Percentiles rank a stretch among this genome's conserved stretches.
phyloP scores from a whole-genome alignment of 2,888 invertebrate genomes.

The Rhogogaster chlorosoma region DNA sequence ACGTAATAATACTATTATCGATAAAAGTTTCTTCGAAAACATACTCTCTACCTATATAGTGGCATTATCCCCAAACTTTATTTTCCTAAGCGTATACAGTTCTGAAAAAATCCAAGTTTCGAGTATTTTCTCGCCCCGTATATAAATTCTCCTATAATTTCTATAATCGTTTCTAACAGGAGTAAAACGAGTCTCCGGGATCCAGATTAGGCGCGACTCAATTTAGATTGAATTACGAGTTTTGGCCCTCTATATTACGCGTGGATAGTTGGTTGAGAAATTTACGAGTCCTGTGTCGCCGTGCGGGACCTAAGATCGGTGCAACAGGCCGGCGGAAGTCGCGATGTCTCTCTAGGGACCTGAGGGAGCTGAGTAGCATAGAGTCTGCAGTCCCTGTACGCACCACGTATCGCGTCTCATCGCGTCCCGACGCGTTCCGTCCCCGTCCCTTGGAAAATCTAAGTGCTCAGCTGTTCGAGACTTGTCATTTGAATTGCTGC shows the following conservation, averaged over 20 bases:
- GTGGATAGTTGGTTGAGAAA: slow-evolving; percentile 43
- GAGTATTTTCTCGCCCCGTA: background rate
- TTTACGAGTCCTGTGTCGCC: slow-evolving; percentile 33
- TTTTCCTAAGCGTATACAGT: background rate
- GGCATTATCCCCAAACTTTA: background rate
- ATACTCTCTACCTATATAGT: background rate
- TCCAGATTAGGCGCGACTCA: slow-evolving; percentile 25
- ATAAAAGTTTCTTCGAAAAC: background rate
- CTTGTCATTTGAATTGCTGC: slow-evolving; percentile 62
- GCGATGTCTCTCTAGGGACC: slow-evolving; percentile 65
- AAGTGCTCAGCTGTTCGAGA: slow-evolving; percentile 74
- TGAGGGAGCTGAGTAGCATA: background rate
- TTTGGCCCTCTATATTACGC: slow-evolving; percentile 7
- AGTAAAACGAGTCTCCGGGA: background rate
- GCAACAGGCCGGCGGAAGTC: slow-evolving; percentile 67
- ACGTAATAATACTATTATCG: too few species aligned
- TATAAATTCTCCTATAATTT: background rate
- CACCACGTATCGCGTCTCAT: background rate
- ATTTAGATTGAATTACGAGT: slow-evolving; percentile 43
- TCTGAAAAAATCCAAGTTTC: background rate
- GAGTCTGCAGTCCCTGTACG: slow-evolving; percentile 13
- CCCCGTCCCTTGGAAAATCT: slow-evolving; percentile 55
- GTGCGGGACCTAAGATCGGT: slow-evolving; percentile 34
- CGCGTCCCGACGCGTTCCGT: background rate
- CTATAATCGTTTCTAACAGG: background rate